Conservation (phyloP, 30 jellyfish, hydroid and myxozoan species). For the Mastigias papua region DNA sequence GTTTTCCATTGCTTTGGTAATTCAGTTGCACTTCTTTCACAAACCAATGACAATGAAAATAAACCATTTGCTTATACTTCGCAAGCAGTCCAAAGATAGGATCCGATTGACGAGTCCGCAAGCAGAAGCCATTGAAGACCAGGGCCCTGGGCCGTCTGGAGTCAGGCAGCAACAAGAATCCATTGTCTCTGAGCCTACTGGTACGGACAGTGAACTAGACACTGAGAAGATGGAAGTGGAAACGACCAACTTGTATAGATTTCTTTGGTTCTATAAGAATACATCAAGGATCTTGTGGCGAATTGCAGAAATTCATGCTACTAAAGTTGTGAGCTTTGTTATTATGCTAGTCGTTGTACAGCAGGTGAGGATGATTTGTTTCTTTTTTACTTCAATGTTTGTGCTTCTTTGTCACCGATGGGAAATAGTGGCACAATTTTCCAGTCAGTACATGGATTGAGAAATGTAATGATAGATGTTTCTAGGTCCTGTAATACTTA, state of each 20-base stretch:
- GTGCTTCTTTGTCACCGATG: too few relatives aligned
- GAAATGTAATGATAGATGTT: too few relatives aligned
- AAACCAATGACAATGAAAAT: conserved; percentile 90
- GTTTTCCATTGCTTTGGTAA: conserved; percentile 89
- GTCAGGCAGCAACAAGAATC: conserved; percentile 44
- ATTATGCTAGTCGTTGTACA: conserved; percentile 94
- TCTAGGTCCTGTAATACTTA: too few relatives aligned
- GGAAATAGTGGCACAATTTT: too few relatives aligned
- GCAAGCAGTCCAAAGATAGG: conserved; percentile 50
- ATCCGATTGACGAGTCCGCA: not conserved
- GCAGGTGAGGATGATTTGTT: conserved; percentile 65
- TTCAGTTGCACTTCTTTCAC: conserved; percentile 96
- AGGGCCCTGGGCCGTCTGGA: conserved; percentile 20
- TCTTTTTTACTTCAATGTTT: not conserved
- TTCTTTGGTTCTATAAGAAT: conserved; percentile 46
- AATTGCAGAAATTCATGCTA: conserved; percentile 85
- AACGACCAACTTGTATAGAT: conserved; percentile 34
- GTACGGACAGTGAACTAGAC: conserved; percentile 52
- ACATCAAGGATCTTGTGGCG: conserved; percentile 85
- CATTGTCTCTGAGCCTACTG: conserved; percentile 25
- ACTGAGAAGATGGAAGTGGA: conserved; percentile 51
- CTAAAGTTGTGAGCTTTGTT: conserved; percentile 80
- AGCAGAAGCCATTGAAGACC: conserved; percentile 7
- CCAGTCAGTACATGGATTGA: too few relatives aligned
- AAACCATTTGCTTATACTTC: conserved; percentile 73